Evolutionary conservation across 1,140 invertebrate genomes (phyloP).

Genomic region (Leptinotarsa defecta): DNA sequence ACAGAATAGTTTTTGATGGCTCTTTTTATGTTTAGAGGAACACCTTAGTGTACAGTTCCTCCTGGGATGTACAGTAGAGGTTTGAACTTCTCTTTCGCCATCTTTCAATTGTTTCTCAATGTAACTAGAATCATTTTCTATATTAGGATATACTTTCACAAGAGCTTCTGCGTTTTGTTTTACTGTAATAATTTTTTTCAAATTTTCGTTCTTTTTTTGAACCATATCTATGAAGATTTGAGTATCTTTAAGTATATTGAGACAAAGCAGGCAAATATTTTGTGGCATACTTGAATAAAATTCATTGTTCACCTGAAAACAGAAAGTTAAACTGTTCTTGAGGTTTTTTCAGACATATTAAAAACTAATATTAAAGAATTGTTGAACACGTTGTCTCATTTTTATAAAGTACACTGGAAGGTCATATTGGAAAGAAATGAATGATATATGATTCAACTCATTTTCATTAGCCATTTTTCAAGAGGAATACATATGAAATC

Average conservation of each 20-base stretch:
- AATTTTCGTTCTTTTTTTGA: background rate
- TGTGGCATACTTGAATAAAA: background rate
- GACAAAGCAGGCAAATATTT: background rate
- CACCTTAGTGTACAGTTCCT: constrained; percentile 8
- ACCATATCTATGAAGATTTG: constrained; percentile 7
- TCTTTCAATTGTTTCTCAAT: background rate
- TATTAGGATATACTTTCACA: background rate
- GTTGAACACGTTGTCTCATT: too few relatives aligned
- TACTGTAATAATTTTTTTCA: background rate
- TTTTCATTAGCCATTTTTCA: too few relatives aligned
- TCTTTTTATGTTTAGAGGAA: constrained; percentile 19
- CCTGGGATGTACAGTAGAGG: background rate
- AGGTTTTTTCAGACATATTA: background rate
- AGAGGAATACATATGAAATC: too few relatives aligned
- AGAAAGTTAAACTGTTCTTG: background rate
- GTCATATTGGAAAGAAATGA: too few relatives aligned
- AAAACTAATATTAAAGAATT: too few relatives aligned
- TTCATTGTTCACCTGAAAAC: constrained; percentile 8
- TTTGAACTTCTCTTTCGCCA: background rate
- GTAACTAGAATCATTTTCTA: background rate
- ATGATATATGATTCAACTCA: too few relatives aligned
- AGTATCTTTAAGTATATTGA: background rate
- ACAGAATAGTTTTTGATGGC: constrained; percentile 27
- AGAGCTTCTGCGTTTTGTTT: background rate
- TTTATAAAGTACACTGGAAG: too few relatives aligned